Evolutionary conservation across 1,140 invertebrate species (phyloP), one percentile per base, ranked within the genome.

Genomic region (Helicoverpa armigera): DNA sequence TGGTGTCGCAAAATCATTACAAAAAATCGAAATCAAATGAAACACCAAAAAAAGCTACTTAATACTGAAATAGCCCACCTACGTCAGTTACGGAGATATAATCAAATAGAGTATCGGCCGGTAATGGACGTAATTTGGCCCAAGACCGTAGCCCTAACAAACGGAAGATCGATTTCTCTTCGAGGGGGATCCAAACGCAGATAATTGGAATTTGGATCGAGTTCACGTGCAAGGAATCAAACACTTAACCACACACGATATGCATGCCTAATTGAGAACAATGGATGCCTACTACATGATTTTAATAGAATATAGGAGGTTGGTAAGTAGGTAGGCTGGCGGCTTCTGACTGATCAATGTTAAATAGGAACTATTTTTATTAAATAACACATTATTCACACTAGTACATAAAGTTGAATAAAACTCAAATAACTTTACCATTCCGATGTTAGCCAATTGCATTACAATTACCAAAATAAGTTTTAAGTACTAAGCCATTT

Each of bases 201-300:
- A 63, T 85, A 81, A 85, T 83, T 85, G 81, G 81, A 79, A 79
- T 82, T 78, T 82, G 31, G 77, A 77, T 79, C 69, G 58, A 58
- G 83, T 79, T 81, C 72, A 69, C 70, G 65, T 80, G 48, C 63
- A 81, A 78, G 69, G 74, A 72, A 83, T 82, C 80, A 78, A 79
- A 83, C 70, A 60, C 82, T 61, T n/a, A 60, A 35, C 61, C 51
- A 72, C 56, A 79, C 76, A 69, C 61, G 65, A 76, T 76, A 79
- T 73, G 67, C 74, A 81, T 67, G 53, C 54, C 13, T 79, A 74
- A 83, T 81, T 84, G 79, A 72, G 82, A 80, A 72, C 51, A 35
- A 69, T 70, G 56, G 54, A 80, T 72, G 51, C 63, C 56, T 72
- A 69, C n/a, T 51, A 74, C 31, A 60, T 78, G 43, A n/a, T 53